Base-by-base conservation (phyloP, 2,797 vertebrate genomes). In the Chelon auratus region DNA sequence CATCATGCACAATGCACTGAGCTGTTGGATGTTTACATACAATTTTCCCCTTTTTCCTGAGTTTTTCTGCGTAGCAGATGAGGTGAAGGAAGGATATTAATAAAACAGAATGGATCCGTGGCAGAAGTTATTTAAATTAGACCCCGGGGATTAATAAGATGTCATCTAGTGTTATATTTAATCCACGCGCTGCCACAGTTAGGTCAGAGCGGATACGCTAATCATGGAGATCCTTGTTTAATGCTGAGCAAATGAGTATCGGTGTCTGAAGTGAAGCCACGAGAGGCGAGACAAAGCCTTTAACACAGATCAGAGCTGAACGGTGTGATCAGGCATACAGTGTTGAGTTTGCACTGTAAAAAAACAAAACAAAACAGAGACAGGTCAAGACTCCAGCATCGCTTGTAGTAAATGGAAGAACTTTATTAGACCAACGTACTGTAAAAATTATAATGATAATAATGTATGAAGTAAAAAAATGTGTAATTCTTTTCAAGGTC, bases 111-210 rank as follows among this genome's bases (percentile, higher is more conserved):
- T 17, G 33, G 12, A 18, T 61, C 43, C 45, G 55, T 15, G 22
- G 59, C 18, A 51, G 14, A 77, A 54, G 47, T 14, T 48, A 51
- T 68, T 75, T 66, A 71, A 84, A 78, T 77, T 24, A 69, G 65
- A 45, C 45, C 30, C 26, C 26, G 42, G 40, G 58, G 52, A 74
- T 74, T 61, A 64, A 64, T 72, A 51, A 55, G 40, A 74, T 61
- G 51, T 11, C 68, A 85, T 83, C 43, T 53, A 58, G 24, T 18
- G 37, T 58, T 75, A 43, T 65, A 79, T 55, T 75, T 75, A 68
- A 82, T 79, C 68, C 48, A 50, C 26, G 56, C 2, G 43, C 42
- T 65, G 56, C 26, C 22, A 72, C 48, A 45, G 17, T 42, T 67
- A 4, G 43, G 50, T 61, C 62, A 77, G 57, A 68, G 52, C 20